Evolutionary conservation across 2,797 vertebrate genomes (phyloP).

Genomic region (Phoebastria nigripes): DNA sequence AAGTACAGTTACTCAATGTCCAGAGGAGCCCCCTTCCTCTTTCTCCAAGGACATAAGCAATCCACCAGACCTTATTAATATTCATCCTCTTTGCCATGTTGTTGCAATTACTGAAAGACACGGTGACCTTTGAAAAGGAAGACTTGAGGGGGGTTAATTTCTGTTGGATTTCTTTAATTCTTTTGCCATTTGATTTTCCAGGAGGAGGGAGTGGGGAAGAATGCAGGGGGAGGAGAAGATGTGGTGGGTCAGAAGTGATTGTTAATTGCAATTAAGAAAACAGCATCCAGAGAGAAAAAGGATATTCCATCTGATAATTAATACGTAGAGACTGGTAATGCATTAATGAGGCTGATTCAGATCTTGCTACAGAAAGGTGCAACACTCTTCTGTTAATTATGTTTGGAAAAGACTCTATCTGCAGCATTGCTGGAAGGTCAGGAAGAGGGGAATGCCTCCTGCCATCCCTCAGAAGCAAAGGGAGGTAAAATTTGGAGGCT

Average conservation of each 20-base stretch:
- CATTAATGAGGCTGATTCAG: conserved; percentile 64
- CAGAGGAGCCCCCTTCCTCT: not conserved
- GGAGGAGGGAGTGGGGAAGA: not conserved
- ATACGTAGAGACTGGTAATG: conserved; percentile 47
- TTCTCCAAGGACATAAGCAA: conserved; percentile 55
- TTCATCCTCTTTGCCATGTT: conserved; percentile 63
- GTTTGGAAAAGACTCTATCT: not conserved
- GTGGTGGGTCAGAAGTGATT: conserved; percentile 64
- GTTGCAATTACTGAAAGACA: conserved; percentile 69
- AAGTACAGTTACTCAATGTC: conserved; percentile 28
- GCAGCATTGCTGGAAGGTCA: conserved; percentile 9
- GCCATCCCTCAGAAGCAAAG: not conserved
- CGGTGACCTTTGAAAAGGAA: conserved; percentile 66
- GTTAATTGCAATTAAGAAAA: conserved; percentile 70
- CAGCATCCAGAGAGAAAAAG: conserved; percentile 47
- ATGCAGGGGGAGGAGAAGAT: conserved; percentile 34
- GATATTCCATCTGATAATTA: conserved; percentile 67
- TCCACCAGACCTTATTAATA: conserved; percentile 61
- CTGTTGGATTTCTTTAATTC: conserved; percentile 50
- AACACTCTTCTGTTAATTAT: conserved; percentile 7
- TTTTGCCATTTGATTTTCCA: conserved; percentile 55
- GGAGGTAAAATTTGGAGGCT: not conserved
- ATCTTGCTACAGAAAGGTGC: conserved; percentile 45
- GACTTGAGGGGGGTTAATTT: conserved; percentile 54
- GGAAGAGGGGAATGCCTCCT: not conserved